phyloP scores from a whole-genome alignment of 2,113 vertebrate species.

The Saccopteryx leptura region DNA sequence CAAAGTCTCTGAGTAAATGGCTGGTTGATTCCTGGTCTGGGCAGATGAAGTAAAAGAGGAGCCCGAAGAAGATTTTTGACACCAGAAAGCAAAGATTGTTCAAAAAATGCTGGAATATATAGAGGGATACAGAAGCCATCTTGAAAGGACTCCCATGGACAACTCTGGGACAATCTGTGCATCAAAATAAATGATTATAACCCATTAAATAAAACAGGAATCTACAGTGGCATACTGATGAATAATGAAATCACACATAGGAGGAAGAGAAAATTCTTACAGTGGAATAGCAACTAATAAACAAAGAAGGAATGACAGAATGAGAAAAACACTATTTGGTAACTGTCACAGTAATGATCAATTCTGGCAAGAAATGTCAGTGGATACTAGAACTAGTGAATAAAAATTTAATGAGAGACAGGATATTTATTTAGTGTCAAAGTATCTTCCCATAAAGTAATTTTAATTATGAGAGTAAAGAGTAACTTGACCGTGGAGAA shows the following conservation, averaged over 20 bases:
- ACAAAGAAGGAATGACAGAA: neutral
- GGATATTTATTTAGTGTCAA: neutral
- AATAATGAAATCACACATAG: conserved; percentile 2
- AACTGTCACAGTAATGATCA: conserved; percentile 6
- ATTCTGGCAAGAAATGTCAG: neutral
- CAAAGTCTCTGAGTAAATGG: neutral
- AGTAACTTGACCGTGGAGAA: conserved; percentile 26
- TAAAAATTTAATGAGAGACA: neutral
- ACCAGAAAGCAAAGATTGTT: conserved; percentile 39
- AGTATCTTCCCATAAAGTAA: conserved; percentile 11
- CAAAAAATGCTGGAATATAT: neutral
- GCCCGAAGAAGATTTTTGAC: conserved; percentile 13
- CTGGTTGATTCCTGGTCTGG: neutral
- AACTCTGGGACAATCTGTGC: neutral
- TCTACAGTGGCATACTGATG: neutral
- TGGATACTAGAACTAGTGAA: neutral
- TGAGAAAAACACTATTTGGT: neutral
- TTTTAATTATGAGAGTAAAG: conserved; percentile 29
- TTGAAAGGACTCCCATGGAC: neutral
- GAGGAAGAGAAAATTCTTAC: neutral
- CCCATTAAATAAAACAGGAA: conserved; percentile 3
- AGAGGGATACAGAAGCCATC: neutral
- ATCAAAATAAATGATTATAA: conserved; percentile 16
- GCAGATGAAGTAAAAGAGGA: conserved; percentile 48
- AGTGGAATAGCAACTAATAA: neutral